Evolutionary conservation across 2,888 invertebrate genomes (phyloP).

Genomic region (Molorchus minor): DNA sequence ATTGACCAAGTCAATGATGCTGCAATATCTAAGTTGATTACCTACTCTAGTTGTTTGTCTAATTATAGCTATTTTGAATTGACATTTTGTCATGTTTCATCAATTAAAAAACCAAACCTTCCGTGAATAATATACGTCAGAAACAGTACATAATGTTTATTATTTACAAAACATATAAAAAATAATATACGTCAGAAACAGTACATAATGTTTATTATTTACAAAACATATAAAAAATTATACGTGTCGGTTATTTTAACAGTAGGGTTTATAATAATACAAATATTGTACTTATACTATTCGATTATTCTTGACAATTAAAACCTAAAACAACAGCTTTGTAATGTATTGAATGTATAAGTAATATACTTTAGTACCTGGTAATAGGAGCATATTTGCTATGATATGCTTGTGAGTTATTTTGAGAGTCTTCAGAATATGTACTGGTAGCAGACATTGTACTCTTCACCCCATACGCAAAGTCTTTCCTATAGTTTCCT

Average conservation of each 20-base stretch:
- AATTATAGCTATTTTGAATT: too few relatives aligned
- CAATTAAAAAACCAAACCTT: background rate
- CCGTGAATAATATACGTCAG: background rate
- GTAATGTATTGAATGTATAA: background rate
- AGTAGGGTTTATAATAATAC: conserved; percentile 5
- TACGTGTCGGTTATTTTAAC: conserved; percentile 10
- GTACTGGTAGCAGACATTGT: conserved; percentile 66
- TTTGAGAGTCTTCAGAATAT: conserved; percentile 65
- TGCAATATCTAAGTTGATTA: too few relatives aligned
- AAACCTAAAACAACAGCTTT: conserved; percentile 16
- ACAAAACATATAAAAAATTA: conserved; percentile 22
- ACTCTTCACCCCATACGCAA: conserved; percentile 71
- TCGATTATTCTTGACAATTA: conserved; percentile 9
- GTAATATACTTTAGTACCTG: conserved; percentile 41
- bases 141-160: conserved; percentile 23
- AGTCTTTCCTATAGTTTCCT: conserved; percentile 78
- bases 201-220: conserved; percentile 26
- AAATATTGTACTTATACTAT: conserved; percentile 17
- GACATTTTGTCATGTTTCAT: too few relatives aligned
- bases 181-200: background rate
- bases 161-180: conserved; percentile 27
- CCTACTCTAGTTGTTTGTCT: too few relatives aligned
- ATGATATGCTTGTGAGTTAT: conserved; percentile 50
- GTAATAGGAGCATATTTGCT: conserved; percentile 50
- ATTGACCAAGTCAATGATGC: too few relatives aligned